These are phyloP conservation scores for Anoplolepis gracilipes DNA, from an alignment of 1,140 invertebrate species.

Conservation along the genomic window DNA sequence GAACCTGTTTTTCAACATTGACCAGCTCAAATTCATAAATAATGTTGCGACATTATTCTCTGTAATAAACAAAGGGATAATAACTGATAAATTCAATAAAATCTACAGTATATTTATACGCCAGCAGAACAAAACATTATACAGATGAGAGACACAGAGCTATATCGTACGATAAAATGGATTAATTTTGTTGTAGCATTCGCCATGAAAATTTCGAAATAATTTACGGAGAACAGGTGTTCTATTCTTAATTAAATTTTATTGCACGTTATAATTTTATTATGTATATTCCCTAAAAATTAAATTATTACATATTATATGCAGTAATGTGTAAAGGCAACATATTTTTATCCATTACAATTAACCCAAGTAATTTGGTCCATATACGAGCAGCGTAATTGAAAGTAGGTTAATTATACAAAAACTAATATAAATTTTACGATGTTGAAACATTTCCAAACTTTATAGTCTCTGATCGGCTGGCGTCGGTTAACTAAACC, in stretches of 20 bases:
- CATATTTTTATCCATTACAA: not conserved
- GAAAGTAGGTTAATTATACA: constrained; percentile 24
- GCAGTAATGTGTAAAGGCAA: not conserved
- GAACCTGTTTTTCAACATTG: not conserved
- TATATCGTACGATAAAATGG: constrained; percentile 13
- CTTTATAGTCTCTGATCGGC: constrained; percentile 7
- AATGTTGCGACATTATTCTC: not conserved
- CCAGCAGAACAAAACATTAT: constrained; percentile 16
- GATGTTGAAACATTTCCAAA: constrained; percentile 59
- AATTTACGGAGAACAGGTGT: constrained; percentile 24
- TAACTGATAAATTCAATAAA: constrained; percentile 43
- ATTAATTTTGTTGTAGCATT: constrained; percentile 20
- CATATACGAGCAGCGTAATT: not conserved
- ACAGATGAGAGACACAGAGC: not conserved
- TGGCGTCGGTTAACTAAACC: constrained; percentile 30
- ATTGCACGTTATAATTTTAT: constrained; percentile 23
- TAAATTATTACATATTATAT: not conserved
- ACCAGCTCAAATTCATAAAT: not conserved
- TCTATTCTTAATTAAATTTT: constrained; percentile 28
- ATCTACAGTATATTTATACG: constrained; percentile 32
- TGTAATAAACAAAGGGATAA: constrained; percentile 24
- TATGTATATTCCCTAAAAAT: too few relatives aligned
- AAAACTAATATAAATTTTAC: constrained; percentile 39
- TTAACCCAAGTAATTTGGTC: not conserved
- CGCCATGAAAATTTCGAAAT: constrained; percentile 21